Evolutionary conservation across 2,888 invertebrate genomes (phyloP).

Genomic region (Dicyrtoma fusca): DNA sequence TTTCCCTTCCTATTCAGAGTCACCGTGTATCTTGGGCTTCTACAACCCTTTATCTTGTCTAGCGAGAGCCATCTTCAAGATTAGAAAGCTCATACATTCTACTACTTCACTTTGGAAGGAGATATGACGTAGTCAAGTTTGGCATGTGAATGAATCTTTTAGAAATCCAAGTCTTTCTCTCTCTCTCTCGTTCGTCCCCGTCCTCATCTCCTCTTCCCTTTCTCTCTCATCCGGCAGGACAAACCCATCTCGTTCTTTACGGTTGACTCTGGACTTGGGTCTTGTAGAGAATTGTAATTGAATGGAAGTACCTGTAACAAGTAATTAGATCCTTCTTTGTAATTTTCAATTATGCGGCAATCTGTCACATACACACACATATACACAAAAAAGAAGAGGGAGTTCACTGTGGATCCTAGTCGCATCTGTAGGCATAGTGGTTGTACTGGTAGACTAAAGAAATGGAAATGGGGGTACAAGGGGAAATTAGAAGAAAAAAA

Average conservation of each 20-base stretch:
- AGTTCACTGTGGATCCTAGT: no score
- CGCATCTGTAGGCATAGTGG: neutral
- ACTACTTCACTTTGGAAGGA: neutral
- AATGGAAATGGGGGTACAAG: neutral
- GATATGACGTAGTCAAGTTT: no score
- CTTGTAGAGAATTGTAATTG: neutral
- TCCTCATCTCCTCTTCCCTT: neutral
- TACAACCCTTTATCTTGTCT: neutral
- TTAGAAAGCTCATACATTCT: conserved; percentile 5
- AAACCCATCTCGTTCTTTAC: neutral
- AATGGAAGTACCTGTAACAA: conserved; percentile 12
- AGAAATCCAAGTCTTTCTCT: conserved; percentile 1
- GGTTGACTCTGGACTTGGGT: neutral
- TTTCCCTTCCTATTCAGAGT: neutral
- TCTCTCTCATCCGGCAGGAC: neutral
- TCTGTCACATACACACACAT: conserved; percentile 15
- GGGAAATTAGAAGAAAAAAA: neutral
- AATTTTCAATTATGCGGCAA: conserved; percentile 17
- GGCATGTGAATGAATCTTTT: conserved; percentile 24
- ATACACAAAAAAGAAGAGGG: neutral
- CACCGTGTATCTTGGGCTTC: neutral
- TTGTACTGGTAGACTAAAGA: neutral
- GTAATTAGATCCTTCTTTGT: conserved; percentile 13
- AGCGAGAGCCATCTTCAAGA: conserved; percentile 4
- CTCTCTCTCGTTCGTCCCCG: neutral